Evolutionary conservation across 2,888 invertebrate species (phyloP).

Genomic region (Oeneis ivallda): DNA sequence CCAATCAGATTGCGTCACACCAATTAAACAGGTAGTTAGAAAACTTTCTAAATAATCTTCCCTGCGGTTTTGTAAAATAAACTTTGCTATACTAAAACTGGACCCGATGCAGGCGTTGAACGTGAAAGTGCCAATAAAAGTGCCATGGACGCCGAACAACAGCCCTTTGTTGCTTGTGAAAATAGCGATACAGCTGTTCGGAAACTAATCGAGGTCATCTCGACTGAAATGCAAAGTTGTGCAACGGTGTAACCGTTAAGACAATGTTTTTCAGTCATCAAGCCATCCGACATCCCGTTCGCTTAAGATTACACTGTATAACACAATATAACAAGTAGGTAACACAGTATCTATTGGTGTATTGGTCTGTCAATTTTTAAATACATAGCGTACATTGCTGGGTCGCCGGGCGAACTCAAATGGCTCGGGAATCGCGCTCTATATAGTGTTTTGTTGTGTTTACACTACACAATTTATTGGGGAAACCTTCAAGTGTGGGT

Average conservation of each 20-base stretch:
- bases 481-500: too few species aligned
- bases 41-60: constrained; percentile 32
- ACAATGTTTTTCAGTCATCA: constrained; percentile 20
- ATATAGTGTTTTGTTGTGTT: too few species aligned
- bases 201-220: constrained; percentile 50
- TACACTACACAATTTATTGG: too few species aligned
- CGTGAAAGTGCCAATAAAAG: constrained; percentile 47
- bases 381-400: too few species aligned
- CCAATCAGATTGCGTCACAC: neutral
- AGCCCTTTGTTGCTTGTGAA: constrained; percentile 48
- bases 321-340: neutral
- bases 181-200: constrained; percentile 48
- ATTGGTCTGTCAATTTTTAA: too few species aligned
- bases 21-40: constrained; percentile 25
- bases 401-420: too few species aligned
- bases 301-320: constrained; percentile 1
- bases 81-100: constrained; percentile 40
- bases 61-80: constrained; percentile 31
- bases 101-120: constrained; percentile 40
- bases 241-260: constrained; percentile 26
- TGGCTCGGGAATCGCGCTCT: too few species aligned
- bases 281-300: neutral
- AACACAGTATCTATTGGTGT: neutral
- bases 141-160: constrained; percentile 46
- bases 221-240: constrained; percentile 45